Evolutionary conservation across 2,113 vertebrate genomes (phyloP).

Genomic region (Bubo bubo): DNA sequence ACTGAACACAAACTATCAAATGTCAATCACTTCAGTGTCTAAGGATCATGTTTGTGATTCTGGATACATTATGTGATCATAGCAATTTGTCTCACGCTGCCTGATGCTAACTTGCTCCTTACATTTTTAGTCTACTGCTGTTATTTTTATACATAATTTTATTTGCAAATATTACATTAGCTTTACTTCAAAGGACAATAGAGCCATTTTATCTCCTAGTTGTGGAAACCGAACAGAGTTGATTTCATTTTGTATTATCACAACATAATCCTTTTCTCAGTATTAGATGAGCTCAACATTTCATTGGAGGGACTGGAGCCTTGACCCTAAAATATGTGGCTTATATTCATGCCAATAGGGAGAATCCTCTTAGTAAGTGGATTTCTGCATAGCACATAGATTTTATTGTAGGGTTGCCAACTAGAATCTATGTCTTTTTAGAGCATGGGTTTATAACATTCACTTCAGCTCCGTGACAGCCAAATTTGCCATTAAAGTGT

Average conservation of each 20-base stretch:
- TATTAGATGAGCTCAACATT: neutral
- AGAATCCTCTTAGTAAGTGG: neutral
- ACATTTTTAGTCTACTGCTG: neutral
- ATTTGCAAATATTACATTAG: neutral
- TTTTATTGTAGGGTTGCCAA: neutral
- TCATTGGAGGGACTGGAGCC: neutral
- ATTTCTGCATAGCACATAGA: neutral
- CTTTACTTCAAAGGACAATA: neutral
- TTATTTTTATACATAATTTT: neutral
- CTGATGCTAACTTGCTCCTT: neutral
- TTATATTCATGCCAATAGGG: neutral
- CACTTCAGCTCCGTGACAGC: neutral
- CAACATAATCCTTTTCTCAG: neutral
- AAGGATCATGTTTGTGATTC: neutral
- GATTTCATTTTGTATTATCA: neutral
- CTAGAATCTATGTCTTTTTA: neutral
- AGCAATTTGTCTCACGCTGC: neutral
- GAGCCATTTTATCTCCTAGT: neutral
- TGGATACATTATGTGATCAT: rapidly evolving
- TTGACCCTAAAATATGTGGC: neutral
- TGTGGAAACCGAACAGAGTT: neutral
- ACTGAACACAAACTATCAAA: neutral
- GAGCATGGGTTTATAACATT: neutral
- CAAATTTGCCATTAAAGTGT: neutral
- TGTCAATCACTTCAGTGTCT: neutral